These are phyloP conservation scores for Cyclargus thomasi DNA, from an alignment of 1,140 invertebrate species.

Conservation along the genomic window DNA sequence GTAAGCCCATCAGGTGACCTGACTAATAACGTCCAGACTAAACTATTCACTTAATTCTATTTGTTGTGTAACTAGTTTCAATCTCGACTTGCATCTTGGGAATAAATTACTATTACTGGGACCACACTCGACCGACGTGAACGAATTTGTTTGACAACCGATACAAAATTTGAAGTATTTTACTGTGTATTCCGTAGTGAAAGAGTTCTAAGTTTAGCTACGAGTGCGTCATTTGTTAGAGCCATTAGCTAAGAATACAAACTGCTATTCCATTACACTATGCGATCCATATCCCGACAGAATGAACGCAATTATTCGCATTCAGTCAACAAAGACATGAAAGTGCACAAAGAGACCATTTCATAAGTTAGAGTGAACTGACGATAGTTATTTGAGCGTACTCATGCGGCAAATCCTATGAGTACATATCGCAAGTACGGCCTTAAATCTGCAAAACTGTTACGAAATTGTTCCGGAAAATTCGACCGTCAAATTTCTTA, in stretches of 20 bases:
- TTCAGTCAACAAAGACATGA: slow-evolving; percentile 60
- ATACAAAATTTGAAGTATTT: too few species aligned
- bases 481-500: not conserved
- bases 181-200: not conserved
- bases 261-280: slow-evolving; percentile 61
- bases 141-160: not conserved
- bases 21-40: slow-evolving; percentile 49
- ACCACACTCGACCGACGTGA: not conserved
- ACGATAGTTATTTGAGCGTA: slow-evolving; percentile 63
- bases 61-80: slow-evolving; percentile 25
- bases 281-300: slow-evolving; percentile 54
- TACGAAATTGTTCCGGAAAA: slow-evolving; percentile 29
- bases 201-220: slow-evolving; percentile 10
- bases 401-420: slow-evolving; percentile 65
- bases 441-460: slow-evolving; percentile 41
- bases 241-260: slow-evolving; percentile 64
- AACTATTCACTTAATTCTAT: slow-evolving; percentile 35
- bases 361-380: slow-evolving; percentile 63
- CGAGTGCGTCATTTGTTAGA: slow-evolving; percentile 42
- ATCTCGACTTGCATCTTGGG: slow-evolving; percentile 5
- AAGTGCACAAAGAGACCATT: slow-evolving; percentile 62
- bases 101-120: slow-evolving; percentile 9
- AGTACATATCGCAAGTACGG: slow-evolving; percentile 56
- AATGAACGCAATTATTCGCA: slow-evolving; percentile 63
- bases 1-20: slow-evolving; percentile 65